Evolutionary conservation across 2,888 invertebrate genomes (phyloP).

Genomic region (Luperina testacea): DNA sequence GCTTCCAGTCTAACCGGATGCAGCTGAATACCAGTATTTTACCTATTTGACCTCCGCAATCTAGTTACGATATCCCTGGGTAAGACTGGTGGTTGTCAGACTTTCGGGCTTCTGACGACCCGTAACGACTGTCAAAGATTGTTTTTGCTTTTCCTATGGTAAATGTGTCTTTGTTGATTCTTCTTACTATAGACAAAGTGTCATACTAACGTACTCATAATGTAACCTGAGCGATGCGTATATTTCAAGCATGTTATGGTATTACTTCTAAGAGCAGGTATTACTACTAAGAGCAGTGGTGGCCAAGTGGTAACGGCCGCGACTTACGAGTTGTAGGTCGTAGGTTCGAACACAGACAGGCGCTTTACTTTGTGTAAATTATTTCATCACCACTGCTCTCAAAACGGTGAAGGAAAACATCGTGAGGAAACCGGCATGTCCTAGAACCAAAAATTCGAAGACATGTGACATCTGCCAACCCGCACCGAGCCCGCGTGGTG

Average conservation of each 20-base stretch:
- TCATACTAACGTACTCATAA: constrained; percentile 10
- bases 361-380: too few relatives aligned
- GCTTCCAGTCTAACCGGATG: neutral
- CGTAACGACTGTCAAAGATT: neutral
- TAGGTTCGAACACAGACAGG: too few relatives aligned
- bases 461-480: too few relatives aligned
- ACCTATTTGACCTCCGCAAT: neutral
- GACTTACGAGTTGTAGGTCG: too few relatives aligned
- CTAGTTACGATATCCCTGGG: neutral
- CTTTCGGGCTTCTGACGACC: neutral
- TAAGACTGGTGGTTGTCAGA: neutral
- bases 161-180: constrained; percentile 2
- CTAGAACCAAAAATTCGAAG: too few relatives aligned
- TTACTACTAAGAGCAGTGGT: too few relatives aligned
- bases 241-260: neutral
- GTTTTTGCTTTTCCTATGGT: neutral
- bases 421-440: too few relatives aligned
- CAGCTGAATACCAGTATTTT: neutral
- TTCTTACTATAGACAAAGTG: constrained; percentile 13
- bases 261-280: too few relatives aligned
- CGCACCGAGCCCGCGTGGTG: too few relatives aligned
- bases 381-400: too few relatives aligned
- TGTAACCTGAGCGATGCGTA: neutral
- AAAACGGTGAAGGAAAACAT: too few relatives aligned
- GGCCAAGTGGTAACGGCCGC: too few relatives aligned